Base-by-base conservation (phyloP, 2,888 invertebrate genomes). In the Escarpia spicata region DNA sequence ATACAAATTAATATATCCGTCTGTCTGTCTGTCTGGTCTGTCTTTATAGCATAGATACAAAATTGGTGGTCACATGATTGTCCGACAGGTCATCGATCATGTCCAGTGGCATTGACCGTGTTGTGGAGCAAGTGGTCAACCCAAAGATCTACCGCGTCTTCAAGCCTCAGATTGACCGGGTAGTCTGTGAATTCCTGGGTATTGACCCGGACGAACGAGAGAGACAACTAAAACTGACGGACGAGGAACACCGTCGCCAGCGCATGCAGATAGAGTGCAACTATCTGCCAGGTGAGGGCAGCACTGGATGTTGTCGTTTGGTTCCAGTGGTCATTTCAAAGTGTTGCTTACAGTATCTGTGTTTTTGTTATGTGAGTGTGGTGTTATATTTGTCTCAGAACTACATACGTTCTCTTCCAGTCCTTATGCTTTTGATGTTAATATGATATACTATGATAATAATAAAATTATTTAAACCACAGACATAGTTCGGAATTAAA, bases 51-150 rank as follows among this genome's bases (percentile, higher is more conserved):
- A 37, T 37, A 37, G 37, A 37, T 37, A 37, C 37, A 37, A 37
- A 37, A 37, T 37, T 37, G 37, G 37, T 52, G 26, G 19, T n/a
- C n/a, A 4, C 4, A 26, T 26, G 26, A 6, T 75, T 75, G 75
- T 75, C 52, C 97, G 96, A 92, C 97, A 98, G 98, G 95, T 98
- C 98, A 92, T 98, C 98, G 91, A 98, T 98, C 96, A 97, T 99
- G 94, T 98, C 98, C 95, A 98, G 98, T 94, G 99, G 99, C 12
- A 98, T 99, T 3, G 98, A 99, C 96, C 97, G 99, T 94, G 98
- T 99, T 94, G 98, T 99, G 0, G 99, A 99, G 96, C 99, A 99
- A 97, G 98, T 99, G 0, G 98, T 99, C 0, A 98, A 98, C 96
- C 98, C 98, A 0, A 99, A 99, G 97, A 98, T 99, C 10, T 97